A percentile compares a stretch with the other conserved stretches of the same genome.
Conservation (phyloP, 2,888 invertebrate genomes). For the Seira sanloemensis region DNA sequence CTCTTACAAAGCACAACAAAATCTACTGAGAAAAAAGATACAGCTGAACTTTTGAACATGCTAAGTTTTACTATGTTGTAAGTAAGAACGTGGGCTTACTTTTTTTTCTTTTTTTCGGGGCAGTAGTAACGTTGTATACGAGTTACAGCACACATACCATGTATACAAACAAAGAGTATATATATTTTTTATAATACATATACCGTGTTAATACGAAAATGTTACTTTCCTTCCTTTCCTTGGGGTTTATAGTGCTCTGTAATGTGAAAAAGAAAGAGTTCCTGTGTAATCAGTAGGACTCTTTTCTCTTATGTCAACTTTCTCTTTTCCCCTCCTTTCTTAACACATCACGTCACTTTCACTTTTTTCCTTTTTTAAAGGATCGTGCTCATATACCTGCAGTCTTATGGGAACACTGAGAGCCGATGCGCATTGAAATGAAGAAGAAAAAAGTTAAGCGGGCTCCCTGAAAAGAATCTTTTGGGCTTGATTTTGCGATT, state of each 20-base stretch:
- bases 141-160: constrained; percentile 16
- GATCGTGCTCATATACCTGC: too few species aligned
- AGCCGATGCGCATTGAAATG: neutral
- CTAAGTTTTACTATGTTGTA: neutral
- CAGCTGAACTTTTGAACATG: too few species aligned
- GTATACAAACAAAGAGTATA: too few species aligned
- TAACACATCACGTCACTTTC: constrained; percentile 6
- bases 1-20: constrained; percentile 12
- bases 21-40: neutral
- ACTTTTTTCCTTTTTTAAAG: neutral
- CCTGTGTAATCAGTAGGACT: constrained; percentile 5
- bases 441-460: neutral
- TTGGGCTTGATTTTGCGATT: neutral
- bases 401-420: neutral
- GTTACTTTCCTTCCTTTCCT: constrained; percentile 9
- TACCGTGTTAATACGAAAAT: constrained; percentile 13
- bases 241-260: neutral
- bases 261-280: neutral
- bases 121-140: neutral
- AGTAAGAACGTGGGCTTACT: neutral
- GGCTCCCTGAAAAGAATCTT: neutral
- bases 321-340: neutral
- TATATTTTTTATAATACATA: too few species aligned
- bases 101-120: neutral
- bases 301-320: constrained; percentile 11